These are phyloP conservation scores for Caenorhabditis afra DNA, from an alignment of 2,888 invertebrate genomes.

Conservation along the genomic window DNA sequence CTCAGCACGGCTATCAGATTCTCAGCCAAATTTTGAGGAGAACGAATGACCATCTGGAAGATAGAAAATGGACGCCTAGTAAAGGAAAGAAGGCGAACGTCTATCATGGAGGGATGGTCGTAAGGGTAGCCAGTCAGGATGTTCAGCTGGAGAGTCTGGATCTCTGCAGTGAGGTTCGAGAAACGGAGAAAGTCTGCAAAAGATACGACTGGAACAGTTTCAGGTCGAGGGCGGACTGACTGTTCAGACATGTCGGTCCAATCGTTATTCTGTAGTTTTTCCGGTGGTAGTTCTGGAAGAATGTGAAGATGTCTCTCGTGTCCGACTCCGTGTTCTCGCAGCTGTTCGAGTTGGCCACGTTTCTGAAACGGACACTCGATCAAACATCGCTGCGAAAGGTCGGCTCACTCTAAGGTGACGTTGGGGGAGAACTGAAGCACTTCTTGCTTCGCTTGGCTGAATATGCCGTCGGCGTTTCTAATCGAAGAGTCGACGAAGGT, in stretches of 20 bases:
- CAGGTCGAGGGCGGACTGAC: no score
- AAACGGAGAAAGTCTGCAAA: slow-evolving; percentile 54
- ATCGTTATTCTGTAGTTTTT: slow-evolving; percentile 47
- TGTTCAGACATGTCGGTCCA: slow-evolving; percentile 47
- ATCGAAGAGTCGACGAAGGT: slow-evolving; percentile 45
- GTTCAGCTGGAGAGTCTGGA: slow-evolving; percentile 43
- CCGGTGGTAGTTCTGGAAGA: slow-evolving; percentile 35
- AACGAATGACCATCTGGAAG: slow-evolving; percentile 58
- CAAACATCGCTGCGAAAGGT: not conserved
- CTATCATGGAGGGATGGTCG: slow-evolving; percentile 54
- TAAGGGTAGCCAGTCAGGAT: slow-evolving; percentile 37
- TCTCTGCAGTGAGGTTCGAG: slow-evolving; percentile 44
- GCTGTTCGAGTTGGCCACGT: slow-evolving; percentile 10
- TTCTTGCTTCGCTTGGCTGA: slow-evolving; percentile 31
- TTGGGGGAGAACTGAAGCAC: slow-evolving; percentile 38
- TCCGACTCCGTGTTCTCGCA: slow-evolving; percentile 35
- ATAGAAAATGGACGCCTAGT: not conserved
- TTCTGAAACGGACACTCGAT: slow-evolving; percentile 32
- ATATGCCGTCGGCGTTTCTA: slow-evolving; percentile 38
- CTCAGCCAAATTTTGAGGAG: slow-evolving; percentile 58
- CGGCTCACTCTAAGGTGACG: slow-evolving; percentile 43
- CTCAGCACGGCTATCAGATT: slow-evolving; percentile 53
- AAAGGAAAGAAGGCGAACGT: slow-evolving; percentile 16
- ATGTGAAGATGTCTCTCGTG: slow-evolving; percentile 31
- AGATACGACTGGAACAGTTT: no score